Evolutionary conservation across 2,888 invertebrate genomes (phyloP), one percentile per base, ranked within the genome.

Genomic region (Tachina grossa): DNA sequence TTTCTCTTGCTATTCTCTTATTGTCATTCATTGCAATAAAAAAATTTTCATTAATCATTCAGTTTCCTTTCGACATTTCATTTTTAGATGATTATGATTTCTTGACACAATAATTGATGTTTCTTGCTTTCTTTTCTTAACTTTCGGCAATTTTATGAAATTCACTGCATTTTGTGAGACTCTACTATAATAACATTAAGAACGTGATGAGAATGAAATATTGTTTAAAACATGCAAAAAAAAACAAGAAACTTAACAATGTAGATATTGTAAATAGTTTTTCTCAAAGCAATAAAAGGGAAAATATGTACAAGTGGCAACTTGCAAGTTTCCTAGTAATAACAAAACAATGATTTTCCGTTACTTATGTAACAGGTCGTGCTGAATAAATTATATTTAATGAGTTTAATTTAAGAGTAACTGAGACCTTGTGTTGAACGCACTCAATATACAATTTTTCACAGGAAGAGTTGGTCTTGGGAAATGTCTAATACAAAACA

Each of bases 31-130:
- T 57, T 47, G 49, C 49, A 65, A 55, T 55, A 22, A 68, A 68
- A 59, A 49, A 8, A 66, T 74, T 51, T 68, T 41, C 53, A 81
- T 75, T 81, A 61, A 75, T 68, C 68, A 68, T 68, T 75, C 66
- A 47, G 43, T 51, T 45, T 75, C 10, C 39, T 68, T 16, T 75
- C 39, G 49, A 31, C 43, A 0, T 68, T 81, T 65, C 41, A 19
- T 19, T 66, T 43, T 49, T 5, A 1, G 13, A 45, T 63, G 51
- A 49, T 75, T 68, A 81, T 75, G 81, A 75, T 61, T 74, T 59
- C 41, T 53, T 69, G 53, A 65, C 63, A 65, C 51, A 53, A n/a
- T 69, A 53, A 31, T 51, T 65, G 43, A 45, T 63, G 41, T 61
- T 63, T 43, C 5, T 19, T 71, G 22, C 41, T 57, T 39, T 22